These are phyloP conservation scores for Colletes gigas DNA, from an alignment of 1,140 invertebrate species.

Conservation along the genomic window DNA sequence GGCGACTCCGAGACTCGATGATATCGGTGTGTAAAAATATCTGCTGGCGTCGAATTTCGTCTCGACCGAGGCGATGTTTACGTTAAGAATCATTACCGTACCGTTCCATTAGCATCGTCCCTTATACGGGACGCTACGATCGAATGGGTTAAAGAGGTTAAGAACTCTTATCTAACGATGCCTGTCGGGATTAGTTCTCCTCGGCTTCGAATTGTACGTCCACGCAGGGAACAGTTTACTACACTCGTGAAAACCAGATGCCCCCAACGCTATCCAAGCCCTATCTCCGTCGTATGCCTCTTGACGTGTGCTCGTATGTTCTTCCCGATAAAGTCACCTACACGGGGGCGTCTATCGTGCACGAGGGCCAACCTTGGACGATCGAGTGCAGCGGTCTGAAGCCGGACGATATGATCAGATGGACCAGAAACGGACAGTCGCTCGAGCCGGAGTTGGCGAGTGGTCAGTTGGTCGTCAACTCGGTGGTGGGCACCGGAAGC, in stretches of 20 bases:
- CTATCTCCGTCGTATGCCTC: conserved; percentile 12
- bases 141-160: too few species aligned
- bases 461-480: conserved; percentile 65
- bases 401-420: conserved; percentile 61
- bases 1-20: too few species aligned
- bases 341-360: conserved; percentile 58
- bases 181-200: too few species aligned
- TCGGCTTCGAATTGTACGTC: too few species aligned
- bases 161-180: too few species aligned
- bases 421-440: conserved; percentile 75
- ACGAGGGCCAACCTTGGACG: conserved; percentile 70
- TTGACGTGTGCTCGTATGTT: conserved; percentile 50
- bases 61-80: too few species aligned
- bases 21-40: too few species aligned
- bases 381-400: conserved; percentile 71
- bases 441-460: conserved; percentile 69
- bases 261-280: background rate
- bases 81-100: too few species aligned
- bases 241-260: background rate
- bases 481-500: conserved; percentile 40
- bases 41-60: too few species aligned
- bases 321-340: conserved; percentile 66
- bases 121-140: too few species aligned
- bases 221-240: too few species aligned
- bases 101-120: too few species aligned